A percentile compares a stretch with the other conserved stretches of the same genome.
Conservation (phyloP, 2,113 vertebrate genomes). For the Pygoscelis adeliae region DNA sequence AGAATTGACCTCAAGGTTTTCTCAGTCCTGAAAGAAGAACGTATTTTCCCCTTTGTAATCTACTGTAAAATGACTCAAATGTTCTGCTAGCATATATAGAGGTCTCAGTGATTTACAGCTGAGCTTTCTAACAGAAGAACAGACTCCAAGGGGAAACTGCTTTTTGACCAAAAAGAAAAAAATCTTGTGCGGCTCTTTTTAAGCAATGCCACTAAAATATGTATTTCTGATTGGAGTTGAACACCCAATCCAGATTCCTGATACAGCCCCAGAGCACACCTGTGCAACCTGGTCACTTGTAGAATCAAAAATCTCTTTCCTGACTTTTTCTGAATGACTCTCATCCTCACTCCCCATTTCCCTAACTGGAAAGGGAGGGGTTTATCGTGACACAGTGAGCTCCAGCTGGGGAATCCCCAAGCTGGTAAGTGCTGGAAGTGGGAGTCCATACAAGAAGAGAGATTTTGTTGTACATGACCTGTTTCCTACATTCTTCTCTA, state of each 20-base stretch:
- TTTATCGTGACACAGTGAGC: neutral
- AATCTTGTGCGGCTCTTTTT: neutral
- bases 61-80: neutral
- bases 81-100: neutral
- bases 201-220: neutral
- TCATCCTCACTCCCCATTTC: neutral
- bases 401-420: neutral
- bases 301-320: neutral
- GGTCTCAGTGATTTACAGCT: neutral
- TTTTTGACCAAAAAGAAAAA: neutral
- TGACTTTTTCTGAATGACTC: neutral
- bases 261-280: neutral
- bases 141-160: neutral
- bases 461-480: neutral
- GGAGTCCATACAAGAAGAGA: neutral
- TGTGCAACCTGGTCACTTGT: neutral
- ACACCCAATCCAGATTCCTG: neutral
- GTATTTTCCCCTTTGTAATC: neutral
- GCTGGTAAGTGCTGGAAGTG: neutral
- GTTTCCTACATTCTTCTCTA: neutral
- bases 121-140: neutral
- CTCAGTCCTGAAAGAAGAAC: neutral
- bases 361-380: neutral
- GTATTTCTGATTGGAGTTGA: neutral
- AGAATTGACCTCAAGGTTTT: neutral